Percentiles rank a stretch among this genome's conserved stretches.
Conservation (phyloP, 2,888 invertebrate species). For the Hydraecia micacea region DNA sequence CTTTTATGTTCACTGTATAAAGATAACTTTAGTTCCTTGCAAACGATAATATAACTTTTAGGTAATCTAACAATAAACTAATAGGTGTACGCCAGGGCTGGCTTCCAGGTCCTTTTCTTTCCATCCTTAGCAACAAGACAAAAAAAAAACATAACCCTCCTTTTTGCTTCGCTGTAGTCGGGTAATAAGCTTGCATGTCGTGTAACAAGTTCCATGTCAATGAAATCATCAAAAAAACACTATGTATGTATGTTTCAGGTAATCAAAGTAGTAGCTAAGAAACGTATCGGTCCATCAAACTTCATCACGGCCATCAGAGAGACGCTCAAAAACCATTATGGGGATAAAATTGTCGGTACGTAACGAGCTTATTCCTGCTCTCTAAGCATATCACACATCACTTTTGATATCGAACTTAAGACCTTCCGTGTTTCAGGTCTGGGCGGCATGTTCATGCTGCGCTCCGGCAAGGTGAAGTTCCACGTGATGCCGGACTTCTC, state of each 20-base stretch:
- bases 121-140: neutral
- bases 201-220: neutral
- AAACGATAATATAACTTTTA: neutral
- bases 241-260: conserved; percentile 84
- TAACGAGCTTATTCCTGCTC: neutral
- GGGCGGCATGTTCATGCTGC: conserved; percentile 97
- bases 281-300: conserved; percentile 93
- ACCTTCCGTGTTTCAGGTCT: conserved; percentile 90
- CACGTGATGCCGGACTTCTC: conserved; percentile 99
- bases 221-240: neutral
- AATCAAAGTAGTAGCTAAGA: conserved; percentile 93
- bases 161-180: too few species aligned
- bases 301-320: conserved; percentile 95
- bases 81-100: neutral
- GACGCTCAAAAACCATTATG: conserved; percentile 92
- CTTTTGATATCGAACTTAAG: neutral
- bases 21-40: neutral
- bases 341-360: conserved; percentile 90
- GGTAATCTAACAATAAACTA: neutral
- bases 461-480: conserved; percentile 95
- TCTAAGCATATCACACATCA: neutral
- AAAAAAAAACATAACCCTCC: too few species aligned
- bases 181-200: neutral
- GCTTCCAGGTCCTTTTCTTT: neutral
- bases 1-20: neutral